Conservation (phyloP, 2,113 vertebrate species). For the Zosterops japonicus region DNA sequence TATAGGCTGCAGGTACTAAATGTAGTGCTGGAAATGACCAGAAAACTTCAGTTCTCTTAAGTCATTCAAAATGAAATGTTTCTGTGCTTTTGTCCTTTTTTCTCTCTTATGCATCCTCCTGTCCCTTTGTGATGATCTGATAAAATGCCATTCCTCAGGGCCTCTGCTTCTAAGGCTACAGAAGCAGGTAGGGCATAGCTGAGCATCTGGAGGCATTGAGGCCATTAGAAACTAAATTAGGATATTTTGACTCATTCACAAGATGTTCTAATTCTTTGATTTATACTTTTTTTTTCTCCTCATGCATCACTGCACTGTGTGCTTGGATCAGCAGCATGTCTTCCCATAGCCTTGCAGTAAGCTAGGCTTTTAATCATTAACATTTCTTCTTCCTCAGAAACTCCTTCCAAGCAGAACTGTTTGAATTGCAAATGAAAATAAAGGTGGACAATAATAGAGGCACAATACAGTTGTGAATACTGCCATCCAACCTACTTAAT, state of each 20-base stretch:
- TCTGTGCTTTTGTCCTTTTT: not conserved
- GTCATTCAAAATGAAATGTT: not conserved
- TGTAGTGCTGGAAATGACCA: not conserved
- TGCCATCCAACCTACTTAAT: not conserved
- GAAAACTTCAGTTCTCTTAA: not conserved
- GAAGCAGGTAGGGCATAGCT: not conserved
- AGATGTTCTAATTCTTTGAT: not conserved
- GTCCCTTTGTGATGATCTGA: not conserved
- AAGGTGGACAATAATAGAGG: not conserved
- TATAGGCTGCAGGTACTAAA: not conserved
- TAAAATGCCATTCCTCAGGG: not conserved
- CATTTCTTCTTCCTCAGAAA: not conserved
- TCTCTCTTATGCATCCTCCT: not conserved
- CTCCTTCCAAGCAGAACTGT: not conserved
- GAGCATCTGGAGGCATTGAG: not conserved
- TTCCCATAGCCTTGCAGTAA: not conserved
- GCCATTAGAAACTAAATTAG: not conserved
- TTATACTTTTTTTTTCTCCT: not conserved
- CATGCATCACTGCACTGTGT: not conserved
- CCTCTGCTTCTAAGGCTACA: not conserved
- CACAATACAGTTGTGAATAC: not conserved
- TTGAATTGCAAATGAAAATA: constrained; percentile 6
- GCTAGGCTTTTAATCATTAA: not conserved
- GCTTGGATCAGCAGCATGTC: not conserved
- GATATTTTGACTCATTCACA: not conserved